Percentiles rank a stretch among this genome's conserved stretches.
These are phyloP conservation scores for Alces alces DNA, from an alignment of 2,113 vertebrate genomes.

Conservation along the genomic window DNA sequence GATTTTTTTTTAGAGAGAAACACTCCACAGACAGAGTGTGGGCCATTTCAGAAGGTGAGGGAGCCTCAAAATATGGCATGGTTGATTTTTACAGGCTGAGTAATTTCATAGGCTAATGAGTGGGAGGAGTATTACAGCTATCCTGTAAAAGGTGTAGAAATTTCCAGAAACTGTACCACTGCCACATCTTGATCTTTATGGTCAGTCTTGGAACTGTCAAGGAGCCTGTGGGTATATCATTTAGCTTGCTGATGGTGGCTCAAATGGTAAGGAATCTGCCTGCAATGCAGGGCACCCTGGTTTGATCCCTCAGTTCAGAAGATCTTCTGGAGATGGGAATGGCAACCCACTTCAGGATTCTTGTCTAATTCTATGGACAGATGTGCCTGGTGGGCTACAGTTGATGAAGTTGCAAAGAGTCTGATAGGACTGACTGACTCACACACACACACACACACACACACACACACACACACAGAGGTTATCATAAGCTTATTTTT, in stretches of 20 bases:
- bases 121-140: neutral
- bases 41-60: neutral
- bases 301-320: neutral
- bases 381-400: neutral
- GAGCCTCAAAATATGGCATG: neutral
- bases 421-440: neutral
- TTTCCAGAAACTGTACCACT: neutral
- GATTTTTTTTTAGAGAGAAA: neutral
- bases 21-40: neutral
- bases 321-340: neutral
- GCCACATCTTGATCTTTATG: neutral
- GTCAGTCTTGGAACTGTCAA: neutral
- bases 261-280: neutral
- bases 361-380: neutral
- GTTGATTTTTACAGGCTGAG: neutral
- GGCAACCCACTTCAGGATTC: neutral
- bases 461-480: neutral
- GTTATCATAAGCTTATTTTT: neutral
- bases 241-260: neutral
- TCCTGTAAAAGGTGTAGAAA: neutral
- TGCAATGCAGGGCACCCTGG: neutral
- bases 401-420: neutral
- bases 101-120: neutral
- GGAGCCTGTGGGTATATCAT: neutral
- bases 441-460: neutral